phyloP scores from a whole-genome alignment of 1,140 invertebrate genomes.

The Metaphire vulgaris region DNA sequence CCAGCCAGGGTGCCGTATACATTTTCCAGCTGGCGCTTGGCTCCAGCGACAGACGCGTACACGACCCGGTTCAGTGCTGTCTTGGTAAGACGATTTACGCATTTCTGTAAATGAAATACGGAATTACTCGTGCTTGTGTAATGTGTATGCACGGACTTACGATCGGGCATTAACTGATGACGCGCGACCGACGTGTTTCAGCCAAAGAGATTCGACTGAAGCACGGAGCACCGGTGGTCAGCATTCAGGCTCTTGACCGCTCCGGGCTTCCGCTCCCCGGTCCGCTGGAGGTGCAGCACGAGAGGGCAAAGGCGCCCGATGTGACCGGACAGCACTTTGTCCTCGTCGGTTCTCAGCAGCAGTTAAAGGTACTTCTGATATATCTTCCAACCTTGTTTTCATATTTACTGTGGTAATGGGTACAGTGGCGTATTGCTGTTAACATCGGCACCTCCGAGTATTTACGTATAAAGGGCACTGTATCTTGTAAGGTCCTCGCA shows the following conservation, averaged over 20 bases:
- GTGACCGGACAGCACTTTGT: conserved; percentile 63
- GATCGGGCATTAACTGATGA: too few species aligned
- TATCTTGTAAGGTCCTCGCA: too few species aligned
- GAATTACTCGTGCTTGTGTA: too few species aligned
- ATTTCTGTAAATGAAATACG: too few species aligned
- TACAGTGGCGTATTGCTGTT: too few species aligned
- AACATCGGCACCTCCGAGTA: too few species aligned
- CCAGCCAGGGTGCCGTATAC: conserved; percentile 84
- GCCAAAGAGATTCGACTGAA: conserved; percentile 95
- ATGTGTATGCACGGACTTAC: too few species aligned
- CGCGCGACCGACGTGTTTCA: too few species aligned
- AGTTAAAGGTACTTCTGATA: conserved; percentile 78
- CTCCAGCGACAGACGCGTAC: conserved; percentile 42
- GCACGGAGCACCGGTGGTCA: conserved; percentile 88
- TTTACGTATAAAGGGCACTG: too few species aligned
- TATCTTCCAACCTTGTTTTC: too few species aligned
- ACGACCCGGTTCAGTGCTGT: conserved; percentile 37
- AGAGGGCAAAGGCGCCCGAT: conserved; percentile 57
- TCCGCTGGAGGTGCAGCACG: conserved; percentile 65
- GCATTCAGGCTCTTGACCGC: conserved; percentile 82
- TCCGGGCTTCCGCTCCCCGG: conserved; percentile 68
- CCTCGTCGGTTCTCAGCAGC: conserved; percentile 90
- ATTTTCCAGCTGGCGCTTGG: conserved; percentile 77
- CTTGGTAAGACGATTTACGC: conserved; percentile 23
- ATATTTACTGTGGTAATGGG: too few species aligned